Conservation (phyloP, 2,113 vertebrate species). For the Henicopernis longicauda region DNA sequence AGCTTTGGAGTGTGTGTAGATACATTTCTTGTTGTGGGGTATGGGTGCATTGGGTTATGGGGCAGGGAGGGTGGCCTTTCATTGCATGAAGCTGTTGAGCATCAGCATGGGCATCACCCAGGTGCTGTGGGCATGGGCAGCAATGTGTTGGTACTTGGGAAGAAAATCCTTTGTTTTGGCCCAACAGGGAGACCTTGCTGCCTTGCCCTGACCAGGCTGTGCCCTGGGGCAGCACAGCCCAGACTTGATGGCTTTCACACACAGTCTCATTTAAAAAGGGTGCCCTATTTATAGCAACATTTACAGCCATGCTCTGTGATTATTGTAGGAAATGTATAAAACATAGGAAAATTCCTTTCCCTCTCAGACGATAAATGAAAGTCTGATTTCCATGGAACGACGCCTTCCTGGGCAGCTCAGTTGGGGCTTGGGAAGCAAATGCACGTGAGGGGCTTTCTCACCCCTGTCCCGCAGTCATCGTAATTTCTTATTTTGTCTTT, state of each 20-base stretch:
- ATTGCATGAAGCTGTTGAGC: background rate
- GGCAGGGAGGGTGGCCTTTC: background rate
- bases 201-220: background rate
- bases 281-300: conserved; percentile 62
- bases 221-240: conserved; percentile 4
- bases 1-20: rapidly evolving
- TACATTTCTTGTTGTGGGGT: background rate
- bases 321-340: conserved; percentile 62
- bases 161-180: background rate
- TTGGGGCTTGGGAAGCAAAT: conserved; percentile 7
- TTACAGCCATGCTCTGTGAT: conserved; percentile 17
- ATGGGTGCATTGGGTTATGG: rapidly evolving
- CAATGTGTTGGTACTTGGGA: background rate
- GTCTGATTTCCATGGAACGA: conserved; percentile 58
- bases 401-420: conserved; percentile 14
- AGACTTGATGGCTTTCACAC: conserved; percentile 48
- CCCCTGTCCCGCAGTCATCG: background rate
- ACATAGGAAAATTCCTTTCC: conserved; percentile 59
- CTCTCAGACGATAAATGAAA: conserved; percentile 60
- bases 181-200: background rate
- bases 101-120: background rate
- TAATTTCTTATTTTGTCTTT: conserved; percentile 57
- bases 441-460: conserved; percentile 35
- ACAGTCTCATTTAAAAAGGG: conserved; percentile 21
- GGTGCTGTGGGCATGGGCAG: background rate